phyloP scores from a whole-genome alignment of 2,888 invertebrate species.

The Tridacna crocea region DNA sequence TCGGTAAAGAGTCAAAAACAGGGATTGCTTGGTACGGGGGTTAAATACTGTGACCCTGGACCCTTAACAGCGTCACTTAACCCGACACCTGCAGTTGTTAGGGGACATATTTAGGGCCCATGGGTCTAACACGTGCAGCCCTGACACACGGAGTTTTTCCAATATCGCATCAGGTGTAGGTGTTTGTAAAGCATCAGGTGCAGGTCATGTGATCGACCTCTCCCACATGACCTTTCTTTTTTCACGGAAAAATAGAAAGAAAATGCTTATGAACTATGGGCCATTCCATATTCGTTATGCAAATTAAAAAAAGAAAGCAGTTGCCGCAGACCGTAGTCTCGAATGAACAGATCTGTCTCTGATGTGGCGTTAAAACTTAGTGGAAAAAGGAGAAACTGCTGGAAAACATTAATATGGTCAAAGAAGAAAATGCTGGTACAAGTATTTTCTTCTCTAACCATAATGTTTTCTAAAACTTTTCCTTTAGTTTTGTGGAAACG shows the following conservation, averaged over 20 bases:
- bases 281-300: no score
- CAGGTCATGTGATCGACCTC: constrained; percentile 17
- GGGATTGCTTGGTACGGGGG: neutral
- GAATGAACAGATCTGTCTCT: no score
- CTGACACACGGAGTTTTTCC: constrained; percentile 13
- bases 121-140: constrained; percentile 19
- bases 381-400: no score
- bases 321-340: no score
- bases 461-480: no score
- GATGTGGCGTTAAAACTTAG: no score
- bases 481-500: no score
- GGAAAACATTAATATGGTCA: no score
- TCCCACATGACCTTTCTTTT: neutral
- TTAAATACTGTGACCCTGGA: neutral
- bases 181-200: constrained; percentile 24
- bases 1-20: neutral
- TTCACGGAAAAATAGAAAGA: neutral
- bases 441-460: no score
- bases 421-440: no score
- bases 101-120: constrained; percentile 20
- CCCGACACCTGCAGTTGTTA: constrained; percentile 24
- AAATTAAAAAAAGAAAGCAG: no score
- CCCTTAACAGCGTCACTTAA: constrained; percentile 20
- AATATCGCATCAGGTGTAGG: constrained; percentile 13
- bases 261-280: no score